Base-by-base conservation (phyloP, 2,113 vertebrate genomes). In the Scytalopus superciliaris region DNA sequence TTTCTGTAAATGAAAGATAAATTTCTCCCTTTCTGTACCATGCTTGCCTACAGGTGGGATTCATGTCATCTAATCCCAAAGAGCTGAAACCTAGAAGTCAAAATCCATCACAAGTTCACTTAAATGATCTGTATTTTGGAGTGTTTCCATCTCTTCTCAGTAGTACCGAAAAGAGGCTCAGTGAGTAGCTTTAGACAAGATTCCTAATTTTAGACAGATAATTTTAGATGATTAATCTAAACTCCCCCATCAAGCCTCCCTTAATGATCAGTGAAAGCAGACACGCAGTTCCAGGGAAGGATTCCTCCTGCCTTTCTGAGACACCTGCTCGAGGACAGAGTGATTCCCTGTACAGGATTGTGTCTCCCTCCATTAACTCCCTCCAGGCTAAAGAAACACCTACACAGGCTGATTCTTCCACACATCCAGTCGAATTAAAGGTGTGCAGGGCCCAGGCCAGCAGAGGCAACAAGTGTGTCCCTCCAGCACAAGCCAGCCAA, bases 161-260 rank as follows among this genome's bases (percentile, higher is more conserved):
- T 4, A 23, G 44, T 5, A 44, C 2, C 47, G 53, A 92, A 92
- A 70, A 24, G 28, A 86, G 24, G 24, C 9, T 81, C 74, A 74
- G n/a, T 12, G 27, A 78, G 80, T 9, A 89, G 33, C 24, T 81
- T 89, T 59, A 81, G 27, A 78, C 11, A 44, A 81, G 40, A 78
- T 18, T 55, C 59, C 47, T 77, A 63, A 59, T 75, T 90, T 93
- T 81, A 84, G 59, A 23, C 6, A 39, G 45, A 14, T 50, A 59
- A 72, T 70, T 95, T 78, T 39, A 74, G 68, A 40, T 47, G 52
- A 89, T 95, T 77, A 81, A 81, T 89, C 39, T 87, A 53, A 93
- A 89, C 49, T 68, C 49, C 31, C 28, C 17, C 62, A 79, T 82
- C 52, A 89, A 87, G 73, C 17, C 22, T 70, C 23, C 35, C 31